Base-by-base conservation (phyloP, 2,797 vertebrate genomes). In the Apogon talboti region DNA sequence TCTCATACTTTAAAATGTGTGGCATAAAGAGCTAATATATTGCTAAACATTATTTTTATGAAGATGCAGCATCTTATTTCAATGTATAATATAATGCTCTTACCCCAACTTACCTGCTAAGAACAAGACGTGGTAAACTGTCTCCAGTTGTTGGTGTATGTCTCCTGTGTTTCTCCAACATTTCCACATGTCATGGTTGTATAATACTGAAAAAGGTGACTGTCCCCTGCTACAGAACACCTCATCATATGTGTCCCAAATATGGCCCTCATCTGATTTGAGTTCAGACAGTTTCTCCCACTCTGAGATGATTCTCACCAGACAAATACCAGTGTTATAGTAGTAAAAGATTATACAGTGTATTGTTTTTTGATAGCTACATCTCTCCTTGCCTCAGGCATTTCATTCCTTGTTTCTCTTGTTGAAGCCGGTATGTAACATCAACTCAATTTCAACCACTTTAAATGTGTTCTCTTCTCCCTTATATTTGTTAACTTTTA, bases 241-340 rank as follows among this genome's bases (percentile, higher is more conserved):
- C 33, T 40, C 38, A 43, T 51, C 21, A 24, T 47, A 24, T 50
- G 14, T 51, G 56, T 7, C 35, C 41, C 19, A 63, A 54, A 47
- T 67, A 35, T 58, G 65, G 14, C 19, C 28, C 52, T 54, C 15
- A 30, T 37, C n/a, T 53, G 6, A n/a, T 44, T 35, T 42, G 33
- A 9, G 2, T 8, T 47, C 11, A 53, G 30, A 57, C 33, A 37
- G 3, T 57, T 28, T 4, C 19, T 30, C 7, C 35, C 9, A 56
- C 48, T 51, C 30, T 42, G 11, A 0, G 8, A 8, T 10, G 9
- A 10, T 35, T 35, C 33, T 35, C 33, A 8, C 9, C 3, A 10
- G 33, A 35, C 2, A 8, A 35, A 35, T 35, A 10, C 33, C 33
- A 8, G 33, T 35, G 9, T 35, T 1, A 10, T 35, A 35, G n/a